Percentiles rank a stretch among this genome's conserved stretches.
phyloP scores from a whole-genome alignment of 2,797 vertebrate genomes.

The Nyctalus aviator region DNA sequence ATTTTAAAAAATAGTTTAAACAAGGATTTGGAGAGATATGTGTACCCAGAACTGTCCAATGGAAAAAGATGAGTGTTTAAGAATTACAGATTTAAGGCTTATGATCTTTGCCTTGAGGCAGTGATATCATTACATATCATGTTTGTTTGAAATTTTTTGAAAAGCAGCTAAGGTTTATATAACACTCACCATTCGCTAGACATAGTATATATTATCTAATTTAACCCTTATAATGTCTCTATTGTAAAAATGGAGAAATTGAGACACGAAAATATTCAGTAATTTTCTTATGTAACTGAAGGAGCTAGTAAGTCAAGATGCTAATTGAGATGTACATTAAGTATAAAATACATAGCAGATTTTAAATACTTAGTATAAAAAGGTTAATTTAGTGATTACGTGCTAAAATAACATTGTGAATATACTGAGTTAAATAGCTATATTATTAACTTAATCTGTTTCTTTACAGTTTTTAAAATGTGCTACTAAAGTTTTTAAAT shows the following conservation, averaged over 20 bases:
- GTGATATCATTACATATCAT: neutral
- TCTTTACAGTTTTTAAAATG: constrained; percentile 20
- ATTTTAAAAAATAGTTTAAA: constrained; percentile 18
- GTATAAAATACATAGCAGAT: neutral
- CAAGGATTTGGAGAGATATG: neutral
- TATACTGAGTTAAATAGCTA: neutral
- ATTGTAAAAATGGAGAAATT: constrained; percentile 1
- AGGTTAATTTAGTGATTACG: neutral
- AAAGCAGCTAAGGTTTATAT: constrained; percentile 6
- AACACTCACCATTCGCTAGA: neutral
- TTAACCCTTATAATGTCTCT: neutral
- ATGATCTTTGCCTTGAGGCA: neutral
- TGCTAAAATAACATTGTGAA: constrained; percentile 31
- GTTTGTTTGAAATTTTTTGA: neutral
- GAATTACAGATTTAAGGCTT: constrained; percentile 25
- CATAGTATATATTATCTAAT: neutral
- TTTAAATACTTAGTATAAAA: constrained; percentile 3
- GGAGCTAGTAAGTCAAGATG: neutral
- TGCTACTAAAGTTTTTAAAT: constrained; percentile 1
- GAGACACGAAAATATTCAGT: neutral
- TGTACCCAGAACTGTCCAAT: neutral
- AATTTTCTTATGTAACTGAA: constrained; percentile 27
- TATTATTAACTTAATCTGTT: constrained; percentile 2
- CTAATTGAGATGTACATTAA: neutral
- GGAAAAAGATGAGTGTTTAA: neutral